Conservation (phyloP, 1,140 invertebrate genomes). For the Tetragnatha versicolor region DNA sequence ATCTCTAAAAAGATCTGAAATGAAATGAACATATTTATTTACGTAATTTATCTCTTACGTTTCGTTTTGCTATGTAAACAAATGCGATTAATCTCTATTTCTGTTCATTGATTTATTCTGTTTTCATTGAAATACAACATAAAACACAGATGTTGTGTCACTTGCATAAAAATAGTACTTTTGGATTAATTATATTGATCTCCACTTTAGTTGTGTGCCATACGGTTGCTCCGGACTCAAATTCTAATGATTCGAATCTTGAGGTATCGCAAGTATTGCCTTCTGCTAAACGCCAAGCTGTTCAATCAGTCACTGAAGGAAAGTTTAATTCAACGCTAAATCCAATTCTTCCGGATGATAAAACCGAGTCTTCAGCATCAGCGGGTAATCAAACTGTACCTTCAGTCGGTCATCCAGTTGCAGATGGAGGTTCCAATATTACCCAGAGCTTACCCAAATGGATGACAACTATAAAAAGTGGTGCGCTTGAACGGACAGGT, state of each 20-base stretch:
- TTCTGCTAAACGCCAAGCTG: neutral
- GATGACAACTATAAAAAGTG: conserved; percentile 37
- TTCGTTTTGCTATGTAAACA: conserved; percentile 23
- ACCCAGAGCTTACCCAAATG: conserved; percentile 6
- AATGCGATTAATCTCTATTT: neutral
- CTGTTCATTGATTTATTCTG: neutral
- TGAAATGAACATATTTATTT: conserved; percentile 24
- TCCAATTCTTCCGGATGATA: neutral
- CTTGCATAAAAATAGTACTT: neutral
- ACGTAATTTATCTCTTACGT: neutral
- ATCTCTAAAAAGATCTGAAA: neutral
- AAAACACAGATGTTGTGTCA: neutral
- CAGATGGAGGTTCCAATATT: neutral
- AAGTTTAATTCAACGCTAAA: neutral
- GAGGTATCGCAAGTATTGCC: neutral
- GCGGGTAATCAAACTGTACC: neutral
- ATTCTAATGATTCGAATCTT: neutral
- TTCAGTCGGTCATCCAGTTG: neutral
- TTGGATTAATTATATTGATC: neutral
- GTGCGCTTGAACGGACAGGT: conserved; percentile 32
- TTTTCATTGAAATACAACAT: neutral
- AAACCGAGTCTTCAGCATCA: neutral
- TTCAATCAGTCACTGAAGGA: no score
- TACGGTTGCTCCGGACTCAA: conserved; percentile 6
- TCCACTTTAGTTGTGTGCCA: neutral